A percentile compares a stretch with the other conserved stretches of the same genome.
Evolutionary conservation across 2,797 vertebrate species (phyloP).

Genomic region (Paramormyrops hopkinsi): DNA sequence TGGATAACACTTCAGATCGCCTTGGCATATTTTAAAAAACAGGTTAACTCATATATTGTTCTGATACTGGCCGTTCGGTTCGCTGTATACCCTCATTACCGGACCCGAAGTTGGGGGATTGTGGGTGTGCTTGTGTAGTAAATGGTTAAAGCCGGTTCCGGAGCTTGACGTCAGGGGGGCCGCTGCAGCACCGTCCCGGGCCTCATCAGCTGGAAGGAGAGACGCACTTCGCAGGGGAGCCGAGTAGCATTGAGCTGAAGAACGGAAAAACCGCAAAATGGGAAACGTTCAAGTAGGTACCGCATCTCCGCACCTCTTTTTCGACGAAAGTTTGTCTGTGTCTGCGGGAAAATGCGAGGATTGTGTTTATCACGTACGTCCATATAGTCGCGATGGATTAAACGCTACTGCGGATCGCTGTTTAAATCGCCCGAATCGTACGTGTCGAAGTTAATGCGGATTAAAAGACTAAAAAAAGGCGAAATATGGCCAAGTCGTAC

Average conservation of each 20-base stretch:
- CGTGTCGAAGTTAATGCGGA: not conserved
- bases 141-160: conserved; percentile 6
- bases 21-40: not conserved
- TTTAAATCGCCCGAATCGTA: not conserved
- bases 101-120: not conserved
- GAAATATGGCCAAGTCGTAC: not conserved
- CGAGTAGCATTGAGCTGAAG: not conserved
- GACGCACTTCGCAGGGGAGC: not conserved
- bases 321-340: not conserved
- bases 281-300: conserved; percentile 63
- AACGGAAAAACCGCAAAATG: conserved; percentile 40
- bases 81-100: not conserved
- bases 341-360: not conserved
- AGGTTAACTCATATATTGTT: not conserved
- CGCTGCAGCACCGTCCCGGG: conserved; percentile 15
- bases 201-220: conserved; percentile 16
- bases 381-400: not conserved
- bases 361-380: not conserved
- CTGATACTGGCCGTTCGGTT: not conserved
- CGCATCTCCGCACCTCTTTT: not conserved
- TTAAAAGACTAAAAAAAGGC: not conserved
- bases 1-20: not conserved
- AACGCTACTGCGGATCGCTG: not conserved
- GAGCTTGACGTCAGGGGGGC: conserved; percentile 26
- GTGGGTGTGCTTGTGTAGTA: not conserved